Evolutionary conservation across 2,797 vertebrate genomes (phyloP).

Genomic region (Bovichtus variegatus): DNA sequence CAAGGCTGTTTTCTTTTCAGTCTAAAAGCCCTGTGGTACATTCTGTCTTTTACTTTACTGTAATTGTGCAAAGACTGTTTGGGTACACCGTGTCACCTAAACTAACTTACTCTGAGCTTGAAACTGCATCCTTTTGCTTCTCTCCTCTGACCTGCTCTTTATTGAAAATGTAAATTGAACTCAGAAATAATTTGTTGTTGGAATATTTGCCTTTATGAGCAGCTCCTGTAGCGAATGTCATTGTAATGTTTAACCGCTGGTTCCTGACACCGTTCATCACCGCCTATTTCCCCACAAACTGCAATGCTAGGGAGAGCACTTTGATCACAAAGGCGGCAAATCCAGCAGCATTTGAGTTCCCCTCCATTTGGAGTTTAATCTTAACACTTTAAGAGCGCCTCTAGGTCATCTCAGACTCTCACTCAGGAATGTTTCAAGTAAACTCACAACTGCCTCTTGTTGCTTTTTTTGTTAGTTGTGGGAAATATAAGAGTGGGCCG

Average conservation of each 20-base stretch:
- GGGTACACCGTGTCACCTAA: slow-evolving; percentile 4
- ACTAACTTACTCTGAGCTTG: slow-evolving; percentile 4
- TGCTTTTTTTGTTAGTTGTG: slow-evolving; percentile 44
- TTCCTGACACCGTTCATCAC: slow-evolving; percentile 38
- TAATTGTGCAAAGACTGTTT: slow-evolving; percentile 33
- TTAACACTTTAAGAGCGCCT: slow-evolving; percentile 49
- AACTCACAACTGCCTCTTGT: slow-evolving; percentile 41
- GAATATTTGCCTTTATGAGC: slow-evolving; percentile 35
- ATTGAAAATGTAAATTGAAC: slow-evolving; percentile 34
- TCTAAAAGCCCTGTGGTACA: slow-evolving; percentile 17
- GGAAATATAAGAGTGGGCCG: slow-evolving; percentile 29
- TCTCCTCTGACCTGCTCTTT: slow-evolving; percentile 16
- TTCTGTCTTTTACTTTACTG: slow-evolving; percentile 19
- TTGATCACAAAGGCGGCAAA: slow-evolving; percentile 65
- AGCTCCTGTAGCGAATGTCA: slow-evolving; percentile 31
- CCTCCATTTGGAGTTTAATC: slow-evolving; percentile 46
- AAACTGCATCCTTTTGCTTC: neutral
- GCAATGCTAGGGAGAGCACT: slow-evolving; percentile 26
- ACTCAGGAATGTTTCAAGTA: slow-evolving; percentile 46
- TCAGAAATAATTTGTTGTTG: slow-evolving; percentile 4
- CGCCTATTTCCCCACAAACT: slow-evolving; percentile 42
- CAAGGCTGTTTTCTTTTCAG: slow-evolving; percentile 7
- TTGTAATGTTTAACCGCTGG: slow-evolving; percentile 49
- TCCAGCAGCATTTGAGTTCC: slow-evolving; percentile 45
- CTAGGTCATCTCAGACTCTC: slow-evolving; percentile 30